Conservation (phyloP, 2,888 invertebrate species). For the Papilio protenor region DNA sequence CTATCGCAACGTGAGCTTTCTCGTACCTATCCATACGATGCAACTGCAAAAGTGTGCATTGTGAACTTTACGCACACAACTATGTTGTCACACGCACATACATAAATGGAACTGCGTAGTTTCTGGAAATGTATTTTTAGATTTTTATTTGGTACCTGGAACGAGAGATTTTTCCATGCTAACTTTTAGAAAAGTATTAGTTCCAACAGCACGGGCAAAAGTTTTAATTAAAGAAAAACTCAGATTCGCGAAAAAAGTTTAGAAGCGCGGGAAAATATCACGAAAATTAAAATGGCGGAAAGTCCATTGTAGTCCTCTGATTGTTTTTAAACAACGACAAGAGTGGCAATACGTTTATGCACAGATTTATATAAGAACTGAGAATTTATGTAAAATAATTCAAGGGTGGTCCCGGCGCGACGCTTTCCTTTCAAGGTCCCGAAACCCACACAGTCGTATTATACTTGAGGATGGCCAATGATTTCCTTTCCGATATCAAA, state of each 20-base stretch:
- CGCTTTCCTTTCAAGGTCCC: too few relatives aligned
- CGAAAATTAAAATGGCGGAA: background rate
- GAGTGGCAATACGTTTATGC: too few relatives aligned
- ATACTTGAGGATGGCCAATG: too few relatives aligned
- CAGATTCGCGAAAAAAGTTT: background rate
- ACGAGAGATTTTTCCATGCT: background rate
- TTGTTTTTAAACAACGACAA: too few relatives aligned
- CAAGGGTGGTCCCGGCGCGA: too few relatives aligned
- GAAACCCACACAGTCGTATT: too few relatives aligned
- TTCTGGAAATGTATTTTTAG: background rate
- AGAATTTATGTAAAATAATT: too few relatives aligned
- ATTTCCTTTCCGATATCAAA: too few relatives aligned
- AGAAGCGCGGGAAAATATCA: background rate
- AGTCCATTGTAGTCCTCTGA: too few relatives aligned
- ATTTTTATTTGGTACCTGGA: background rate
- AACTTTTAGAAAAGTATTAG: background rate
- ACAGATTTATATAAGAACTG: too few relatives aligned
- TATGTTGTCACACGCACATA: background rate
- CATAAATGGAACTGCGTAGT: background rate
- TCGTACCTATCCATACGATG: background rate
- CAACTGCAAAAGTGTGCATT: slow-evolving; percentile 12
- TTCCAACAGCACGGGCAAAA: background rate
- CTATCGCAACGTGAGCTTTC: background rate
- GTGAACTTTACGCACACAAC: background rate
- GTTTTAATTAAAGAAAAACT: background rate